Evolutionary conservation across 2,113 vertebrate species (phyloP).

Genomic region (Tragelaphus buxtoni): DNA sequence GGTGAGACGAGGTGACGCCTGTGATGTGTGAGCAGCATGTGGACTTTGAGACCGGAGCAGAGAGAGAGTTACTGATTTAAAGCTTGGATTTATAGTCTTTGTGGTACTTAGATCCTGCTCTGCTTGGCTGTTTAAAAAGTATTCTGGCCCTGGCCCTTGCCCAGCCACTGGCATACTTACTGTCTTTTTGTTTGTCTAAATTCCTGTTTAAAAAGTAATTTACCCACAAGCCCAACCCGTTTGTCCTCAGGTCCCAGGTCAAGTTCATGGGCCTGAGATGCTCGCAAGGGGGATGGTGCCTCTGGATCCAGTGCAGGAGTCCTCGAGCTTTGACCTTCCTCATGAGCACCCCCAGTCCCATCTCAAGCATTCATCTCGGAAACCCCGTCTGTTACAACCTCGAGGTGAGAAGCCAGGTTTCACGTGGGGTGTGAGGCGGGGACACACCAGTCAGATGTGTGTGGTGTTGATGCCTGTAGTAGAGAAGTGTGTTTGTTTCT

Average conservation of each 20-base stretch:
- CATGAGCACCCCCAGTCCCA: constrained; percentile 51
- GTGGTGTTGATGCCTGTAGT: background rate
- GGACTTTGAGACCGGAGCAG: background rate
- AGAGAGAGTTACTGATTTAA: background rate
- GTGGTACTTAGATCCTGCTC: background rate
- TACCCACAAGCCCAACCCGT: background rate
- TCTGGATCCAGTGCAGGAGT: constrained; percentile 66
- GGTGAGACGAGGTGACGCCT: constrained; percentile 36
- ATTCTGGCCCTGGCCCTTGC: background rate
- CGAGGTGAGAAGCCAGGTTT: constrained; percentile 53
- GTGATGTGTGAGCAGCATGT: background rate
- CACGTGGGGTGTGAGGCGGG: background rate
- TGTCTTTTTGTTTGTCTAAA: background rate
- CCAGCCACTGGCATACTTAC: background rate
- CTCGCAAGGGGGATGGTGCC: constrained; percentile 63
- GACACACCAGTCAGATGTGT: background rate
- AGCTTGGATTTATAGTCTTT: background rate
- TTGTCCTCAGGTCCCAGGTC: constrained; percentile 67
- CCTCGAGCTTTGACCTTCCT: constrained; percentile 65
- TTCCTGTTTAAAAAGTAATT: constrained; percentile 14
- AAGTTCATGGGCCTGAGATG: constrained; percentile 74
- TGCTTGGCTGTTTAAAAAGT: background rate
- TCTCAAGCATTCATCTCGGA: constrained; percentile 67
- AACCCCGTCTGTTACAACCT: constrained; percentile 59
- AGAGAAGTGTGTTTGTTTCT: background rate